Evolutionary conservation across 2,797 vertebrate genomes (phyloP), one percentile per base, ranked within the genome.

Genomic region (Sebastes cheni): DNA sequence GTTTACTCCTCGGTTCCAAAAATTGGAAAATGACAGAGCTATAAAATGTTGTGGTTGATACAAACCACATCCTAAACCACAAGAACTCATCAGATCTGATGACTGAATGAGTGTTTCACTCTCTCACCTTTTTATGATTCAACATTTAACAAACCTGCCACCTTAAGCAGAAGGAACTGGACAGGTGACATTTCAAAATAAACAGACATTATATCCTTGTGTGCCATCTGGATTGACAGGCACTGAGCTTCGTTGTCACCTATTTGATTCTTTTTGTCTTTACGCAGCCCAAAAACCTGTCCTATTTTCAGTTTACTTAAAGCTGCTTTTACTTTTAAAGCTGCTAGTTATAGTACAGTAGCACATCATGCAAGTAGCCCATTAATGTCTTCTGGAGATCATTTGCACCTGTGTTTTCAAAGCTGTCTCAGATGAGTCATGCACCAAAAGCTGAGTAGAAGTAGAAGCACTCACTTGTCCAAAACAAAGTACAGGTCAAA

Each of bases 401-500:
- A 39, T 10, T n/a, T 89, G 70, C 79, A 91, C 81, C 77, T 85
- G 89, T 39, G 25, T 75, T 22, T 67, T 81, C 36, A 77, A 39
- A 73, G 20, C 64, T 71, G 71, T 25, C 56, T 73, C 22, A 55
- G 8, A 76, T 62, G 59, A 80, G 11, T 75, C 82, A 82, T 77
- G 82, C 82, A 80, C 12, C 14, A 27, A 34, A 79, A 36, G 13
- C 42, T 29, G 52, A 54, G 50, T 50, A 69, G 67, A 46, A 56
- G 42, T n/a, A 27, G 54, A 52, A 64, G 39, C 72, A 99, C 98
- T 99, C 96, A 99, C 98, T 99, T 99, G 97, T 99, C 98, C 88
- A 99, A 89, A 67, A 99, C 97, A 95, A 99, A 99, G 95, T 98
- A 99, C 29, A 99, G 94, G 93, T 99, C 98, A 88, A 99, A 99